These are phyloP conservation scores for Gobius niger DNA, from an alignment of 2,113 vertebrate genomes.

Conservation along the genomic window DNA sequence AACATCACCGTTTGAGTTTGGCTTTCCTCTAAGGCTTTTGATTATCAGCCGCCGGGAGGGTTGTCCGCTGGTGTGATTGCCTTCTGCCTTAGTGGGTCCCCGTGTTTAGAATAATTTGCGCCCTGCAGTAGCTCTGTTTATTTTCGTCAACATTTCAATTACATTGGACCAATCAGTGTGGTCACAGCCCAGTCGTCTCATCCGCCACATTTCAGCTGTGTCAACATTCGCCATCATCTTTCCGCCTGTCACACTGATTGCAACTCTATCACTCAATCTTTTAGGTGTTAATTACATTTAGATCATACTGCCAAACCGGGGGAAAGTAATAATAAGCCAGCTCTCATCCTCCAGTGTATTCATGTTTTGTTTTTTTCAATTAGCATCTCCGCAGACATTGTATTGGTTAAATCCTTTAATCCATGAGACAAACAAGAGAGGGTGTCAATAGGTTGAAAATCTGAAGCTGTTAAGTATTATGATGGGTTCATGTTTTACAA, in stretches of 20 bases:
- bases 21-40: slow-evolving; percentile 17
- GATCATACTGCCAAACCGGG: slow-evolving; percentile 36
- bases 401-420: slow-evolving; percentile 49
- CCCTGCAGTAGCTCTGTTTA: slow-evolving; percentile 62
- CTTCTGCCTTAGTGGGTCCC: slow-evolving; percentile 46
- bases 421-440: slow-evolving; percentile 29
- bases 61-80: slow-evolving; percentile 52
- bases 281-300: slow-evolving; percentile 57
- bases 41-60: slow-evolving; percentile 56
- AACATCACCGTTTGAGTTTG: slow-evolving; percentile 57
- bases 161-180: slow-evolving; percentile 69
- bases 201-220: slow-evolving; percentile 64
- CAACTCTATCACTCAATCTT: slow-evolving; percentile 67
- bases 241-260: slow-evolving; percentile 62
- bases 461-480: neutral
- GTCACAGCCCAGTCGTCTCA: slow-evolving; percentile 69
- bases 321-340: slow-evolving; percentile 46
- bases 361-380: slow-evolving; percentile 25
- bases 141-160: slow-evolving; percentile 73
- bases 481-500: neutral
- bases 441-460: slow-evolving; percentile 28
- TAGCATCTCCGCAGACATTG: slow-evolving; percentile 11
- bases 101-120: slow-evolving; percentile 56
- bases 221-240: slow-evolving; percentile 64
- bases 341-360: slow-evolving; percentile 20